Base-by-base conservation (phyloP, 1,140 invertebrate genomes). In the Lepeophtheirus salmonis region DNA sequence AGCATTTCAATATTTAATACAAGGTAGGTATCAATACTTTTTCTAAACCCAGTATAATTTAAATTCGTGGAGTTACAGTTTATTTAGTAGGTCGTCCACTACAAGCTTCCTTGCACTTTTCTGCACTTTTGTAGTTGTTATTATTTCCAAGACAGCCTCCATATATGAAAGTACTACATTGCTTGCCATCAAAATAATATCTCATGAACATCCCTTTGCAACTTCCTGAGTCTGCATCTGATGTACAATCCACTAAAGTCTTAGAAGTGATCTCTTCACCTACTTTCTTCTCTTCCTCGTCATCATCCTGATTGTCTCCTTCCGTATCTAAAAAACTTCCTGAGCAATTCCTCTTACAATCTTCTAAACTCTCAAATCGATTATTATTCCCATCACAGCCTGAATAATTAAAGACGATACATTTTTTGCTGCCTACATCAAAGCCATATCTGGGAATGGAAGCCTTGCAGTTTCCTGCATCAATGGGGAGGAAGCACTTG, bases 391-490 rank as follows among this genome's bases (percentile, higher is more conserved):
- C 84, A 18, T 78, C 80, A 66, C 84, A 89, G 3, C 86, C 84
- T 6, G 83, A 81, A 67, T 84, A 91, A 62, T 82, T 81, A 68
- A 90, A 91, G 64, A 79, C 77, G 63, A 77, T 72, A 67, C 88
- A 91, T 22, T 72, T 68, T 50, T 77, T 74, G 14, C 80, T 75
- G 65, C 76, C 78, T 0, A 80, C 80, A 69, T 96, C 84, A 70
- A 79, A 95, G 72, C 84, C 90, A 83, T 84, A 96, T 50, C 80
- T 75, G 58, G 79, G 72, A n/a, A 75, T 77, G 67, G 88, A 89
- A 65, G 84, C 78, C 56, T 77, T 77, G 67, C 89, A 95, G 18
- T 83, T 79, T 6, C 89, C 90, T 62, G 78, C 70, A 58, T 79
- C 74, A 6, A 82, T 79, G 0, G 87, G 82, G 64, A 88, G 71